Evolutionary conservation across 1,140 invertebrate genomes (phyloP).

Genomic region (Drosophila quadrilineata): DNA sequence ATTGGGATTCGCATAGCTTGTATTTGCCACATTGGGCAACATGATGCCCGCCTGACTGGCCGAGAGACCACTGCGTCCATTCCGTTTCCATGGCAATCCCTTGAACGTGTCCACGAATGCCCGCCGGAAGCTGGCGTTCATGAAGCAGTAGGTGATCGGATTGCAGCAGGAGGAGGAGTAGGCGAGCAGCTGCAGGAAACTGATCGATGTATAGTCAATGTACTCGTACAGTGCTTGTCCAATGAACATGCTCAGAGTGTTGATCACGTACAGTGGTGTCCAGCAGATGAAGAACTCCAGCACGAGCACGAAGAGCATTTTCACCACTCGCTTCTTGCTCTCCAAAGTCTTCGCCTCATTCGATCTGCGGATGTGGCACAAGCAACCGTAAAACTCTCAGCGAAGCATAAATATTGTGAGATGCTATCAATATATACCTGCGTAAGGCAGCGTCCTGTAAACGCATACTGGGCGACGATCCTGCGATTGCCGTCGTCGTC

Average conservation of each 20-base stretch:
- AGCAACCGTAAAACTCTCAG: constrained; percentile 8
- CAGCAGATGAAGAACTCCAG: constrained; percentile 96
- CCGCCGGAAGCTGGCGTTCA: constrained; percentile 93
- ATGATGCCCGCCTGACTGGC: constrained; percentile 51
- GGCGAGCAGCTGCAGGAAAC: constrained; percentile 90
- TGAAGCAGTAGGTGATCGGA: constrained; percentile 96
- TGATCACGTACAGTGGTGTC: constrained; percentile 93
- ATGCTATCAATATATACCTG: constrained; percentile 49
- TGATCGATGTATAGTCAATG: constrained; percentile 88
- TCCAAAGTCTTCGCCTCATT: constrained; percentile 82
- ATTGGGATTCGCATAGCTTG: constrained; percentile 26
- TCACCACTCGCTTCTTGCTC: constrained; percentile 87
- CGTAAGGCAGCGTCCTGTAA: constrained; percentile 63
- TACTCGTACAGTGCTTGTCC: constrained; percentile 86
- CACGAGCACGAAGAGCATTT: constrained; percentile 96
- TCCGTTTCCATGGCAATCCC: too few species aligned
- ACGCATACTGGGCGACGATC: constrained; percentile 67
- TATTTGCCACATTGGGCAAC: constrained; percentile 1
- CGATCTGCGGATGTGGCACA: constrained; percentile 53
- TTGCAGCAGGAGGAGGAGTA: constrained; percentile 95
- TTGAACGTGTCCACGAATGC: constrained; percentile 89
- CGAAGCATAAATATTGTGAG: too few species aligned
- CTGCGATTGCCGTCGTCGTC: constrained; percentile 38
- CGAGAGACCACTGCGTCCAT: constrained; percentile 19
- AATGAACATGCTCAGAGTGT: constrained; percentile 88